phyloP scores from a whole-genome alignment of 2,888 invertebrate genomes.

The Pomacea canaliculata region DNA sequence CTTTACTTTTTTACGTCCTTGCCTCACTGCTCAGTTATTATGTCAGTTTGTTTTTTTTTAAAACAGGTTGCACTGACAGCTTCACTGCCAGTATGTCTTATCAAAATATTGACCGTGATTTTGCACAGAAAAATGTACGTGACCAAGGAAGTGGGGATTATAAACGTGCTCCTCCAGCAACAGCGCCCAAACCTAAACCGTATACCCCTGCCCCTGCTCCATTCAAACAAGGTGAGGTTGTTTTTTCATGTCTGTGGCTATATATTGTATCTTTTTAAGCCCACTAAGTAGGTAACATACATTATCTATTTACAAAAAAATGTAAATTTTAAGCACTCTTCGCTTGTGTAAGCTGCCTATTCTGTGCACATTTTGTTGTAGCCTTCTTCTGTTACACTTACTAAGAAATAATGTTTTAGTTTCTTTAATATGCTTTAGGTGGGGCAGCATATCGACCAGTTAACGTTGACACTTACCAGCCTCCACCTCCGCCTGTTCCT shows the following conservation, averaged over 20 bases:
- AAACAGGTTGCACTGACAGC: too few relatives aligned
- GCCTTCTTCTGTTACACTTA: background rate
- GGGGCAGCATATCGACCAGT: constrained; percentile 44
- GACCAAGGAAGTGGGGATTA: constrained; percentile 33
- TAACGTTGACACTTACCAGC: constrained; percentile 48
- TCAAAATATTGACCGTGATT: constrained; percentile 46
- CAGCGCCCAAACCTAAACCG: constrained; percentile 47
- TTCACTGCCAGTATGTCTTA: constrained; percentile 31
- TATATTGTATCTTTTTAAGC: too few relatives aligned
- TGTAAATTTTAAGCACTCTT: too few relatives aligned
- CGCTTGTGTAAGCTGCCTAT: too few relatives aligned
- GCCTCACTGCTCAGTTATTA: too few relatives aligned
- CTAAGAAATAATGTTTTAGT: too few relatives aligned
- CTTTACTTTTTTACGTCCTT: too few relatives aligned
- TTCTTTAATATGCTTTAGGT: constrained; percentile 34
- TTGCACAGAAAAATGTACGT: constrained; percentile 46
- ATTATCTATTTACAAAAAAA: too few relatives aligned
- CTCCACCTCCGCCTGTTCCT: constrained; percentile 45
- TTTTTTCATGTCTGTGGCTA: too few relatives aligned
- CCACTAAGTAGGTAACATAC: too few relatives aligned
- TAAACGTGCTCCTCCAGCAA: constrained; percentile 42
- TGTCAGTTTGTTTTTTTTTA: too few relatives aligned
- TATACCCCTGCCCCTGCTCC: constrained; percentile 40
- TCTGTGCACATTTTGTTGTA: too few relatives aligned
- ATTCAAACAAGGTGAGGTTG: constrained; percentile 37